phyloP scores from a whole-genome alignment of 37 sponge, comb jelly and placozoan genomes.

The Aphrocallistes beatrix region DNA sequence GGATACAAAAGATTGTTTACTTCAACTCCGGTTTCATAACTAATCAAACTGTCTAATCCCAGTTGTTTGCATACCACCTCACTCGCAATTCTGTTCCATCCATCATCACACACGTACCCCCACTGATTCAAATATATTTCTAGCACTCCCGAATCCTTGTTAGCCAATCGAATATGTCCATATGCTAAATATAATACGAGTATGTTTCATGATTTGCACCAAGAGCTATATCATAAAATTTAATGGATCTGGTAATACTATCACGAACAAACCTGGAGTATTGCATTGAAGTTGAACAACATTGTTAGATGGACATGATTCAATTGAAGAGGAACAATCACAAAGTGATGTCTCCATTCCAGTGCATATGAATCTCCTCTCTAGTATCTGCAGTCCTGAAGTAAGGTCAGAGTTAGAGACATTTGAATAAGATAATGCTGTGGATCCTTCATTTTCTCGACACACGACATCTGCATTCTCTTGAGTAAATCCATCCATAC shows the following conservation, averaged over 20 bases:
- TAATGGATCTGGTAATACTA: no score
- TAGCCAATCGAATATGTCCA: not conserved
- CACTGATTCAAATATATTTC: not conserved
- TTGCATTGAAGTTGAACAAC: not conserved
- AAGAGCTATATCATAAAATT: no score
- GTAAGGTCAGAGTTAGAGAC: not conserved
- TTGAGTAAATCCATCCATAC: not conserved
- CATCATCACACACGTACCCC: not conserved
- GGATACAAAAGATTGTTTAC: not conserved
- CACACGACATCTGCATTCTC: not conserved
- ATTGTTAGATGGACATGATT: not conserved
- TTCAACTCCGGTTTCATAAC: not conserved
- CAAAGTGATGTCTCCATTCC: not conserved
- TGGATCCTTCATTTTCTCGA: not conserved
- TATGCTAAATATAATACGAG: not conserved
- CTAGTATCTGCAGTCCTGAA: not conserved
- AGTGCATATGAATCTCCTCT: not conserved
- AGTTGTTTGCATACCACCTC: not conserved
- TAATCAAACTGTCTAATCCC: not conserved
- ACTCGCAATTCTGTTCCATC: not conserved
- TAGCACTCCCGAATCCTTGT: not conserved
- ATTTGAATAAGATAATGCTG: not conserved
- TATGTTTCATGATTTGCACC: no score
- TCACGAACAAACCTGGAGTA: not conserved
- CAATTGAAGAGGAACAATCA: not conserved